Conservation (phyloP, 2,888 invertebrate genomes). For the Brachyptera risi region DNA sequence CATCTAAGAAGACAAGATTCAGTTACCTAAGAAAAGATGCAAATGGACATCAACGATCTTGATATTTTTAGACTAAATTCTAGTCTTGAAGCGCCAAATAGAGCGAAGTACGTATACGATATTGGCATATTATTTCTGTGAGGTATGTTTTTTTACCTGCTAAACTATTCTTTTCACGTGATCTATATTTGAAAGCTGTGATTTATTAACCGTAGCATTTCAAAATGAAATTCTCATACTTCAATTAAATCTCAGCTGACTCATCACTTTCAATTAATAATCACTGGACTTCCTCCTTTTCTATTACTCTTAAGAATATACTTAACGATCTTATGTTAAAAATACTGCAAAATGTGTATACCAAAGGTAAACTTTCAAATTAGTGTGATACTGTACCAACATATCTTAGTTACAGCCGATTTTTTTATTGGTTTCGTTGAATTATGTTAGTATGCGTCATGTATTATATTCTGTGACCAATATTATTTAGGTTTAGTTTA, state of each 20-base stretch:
- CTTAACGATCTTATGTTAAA: background rate
- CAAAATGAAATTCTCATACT: background rate
- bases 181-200: constrained; percentile 11
- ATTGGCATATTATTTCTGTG: constrained; percentile 15
- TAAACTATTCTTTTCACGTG: constrained; percentile 1
- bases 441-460: constrained; percentile 6
- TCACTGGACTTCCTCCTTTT: constrained; percentile 28
- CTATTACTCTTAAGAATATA: constrained; percentile 4
- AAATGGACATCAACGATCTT: constrained; percentile 1
- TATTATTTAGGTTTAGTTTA: constrained; percentile 16
- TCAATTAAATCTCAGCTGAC: background rate
- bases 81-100: background rate
- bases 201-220: constrained; percentile 4
- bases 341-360: background rate
- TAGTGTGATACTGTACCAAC: constrained; percentile 17
- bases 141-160: background rate
- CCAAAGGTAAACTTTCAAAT: constrained; percentile 14
- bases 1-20: background rate
- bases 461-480: constrained; percentile 14
- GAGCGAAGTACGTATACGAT: constrained; percentile 16
- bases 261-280: constrained; percentile 1
- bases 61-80: constrained; percentile 9
- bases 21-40: background rate
- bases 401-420: constrained; percentile 18
- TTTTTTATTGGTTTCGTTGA: constrained; percentile 6